These are phyloP conservation scores for Zosterops borbonicus DNA, from an alignment of 2,113 vertebrate genomes.

Conservation along the genomic window DNA sequence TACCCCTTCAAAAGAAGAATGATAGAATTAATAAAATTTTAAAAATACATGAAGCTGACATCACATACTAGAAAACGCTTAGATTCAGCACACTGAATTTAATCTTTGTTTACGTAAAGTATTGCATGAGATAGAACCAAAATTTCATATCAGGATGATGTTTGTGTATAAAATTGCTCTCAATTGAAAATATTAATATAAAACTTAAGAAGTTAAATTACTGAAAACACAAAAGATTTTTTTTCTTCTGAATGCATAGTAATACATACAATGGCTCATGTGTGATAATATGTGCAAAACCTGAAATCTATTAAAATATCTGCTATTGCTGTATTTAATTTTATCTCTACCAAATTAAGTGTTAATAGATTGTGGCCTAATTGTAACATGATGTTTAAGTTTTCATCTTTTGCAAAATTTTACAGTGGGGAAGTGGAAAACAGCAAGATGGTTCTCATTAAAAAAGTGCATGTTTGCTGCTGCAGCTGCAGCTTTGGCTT, in stretches of 20 bases:
- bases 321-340: background rate
- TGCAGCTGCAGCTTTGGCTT: conserved; percentile 65
- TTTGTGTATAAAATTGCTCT: background rate
- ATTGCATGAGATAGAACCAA: background rate
- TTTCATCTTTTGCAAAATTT: background rate
- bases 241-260: background rate
- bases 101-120: background rate
- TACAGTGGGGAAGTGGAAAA: background rate
- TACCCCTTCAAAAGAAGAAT: background rate
- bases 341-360: background rate
- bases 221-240: background rate
- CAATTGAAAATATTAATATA: background rate
- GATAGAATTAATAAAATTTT: background rate
- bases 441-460: conserved; percentile 53
- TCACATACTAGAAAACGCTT: background rate
- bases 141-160: background rate
- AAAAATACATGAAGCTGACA: background rate
- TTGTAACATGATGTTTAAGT: background rate
- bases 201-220: background rate
- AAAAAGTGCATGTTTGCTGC: conserved; percentile 13
- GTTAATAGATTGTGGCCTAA: background rate
- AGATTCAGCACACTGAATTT: background rate
- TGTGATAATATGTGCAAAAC: background rate
- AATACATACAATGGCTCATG: background rate
- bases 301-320: background rate